A percentile compares a stretch with the other conserved stretches of the same genome.
Conservation (phyloP, 2,113 vertebrate species). For the Actenoides hombroni region DNA sequence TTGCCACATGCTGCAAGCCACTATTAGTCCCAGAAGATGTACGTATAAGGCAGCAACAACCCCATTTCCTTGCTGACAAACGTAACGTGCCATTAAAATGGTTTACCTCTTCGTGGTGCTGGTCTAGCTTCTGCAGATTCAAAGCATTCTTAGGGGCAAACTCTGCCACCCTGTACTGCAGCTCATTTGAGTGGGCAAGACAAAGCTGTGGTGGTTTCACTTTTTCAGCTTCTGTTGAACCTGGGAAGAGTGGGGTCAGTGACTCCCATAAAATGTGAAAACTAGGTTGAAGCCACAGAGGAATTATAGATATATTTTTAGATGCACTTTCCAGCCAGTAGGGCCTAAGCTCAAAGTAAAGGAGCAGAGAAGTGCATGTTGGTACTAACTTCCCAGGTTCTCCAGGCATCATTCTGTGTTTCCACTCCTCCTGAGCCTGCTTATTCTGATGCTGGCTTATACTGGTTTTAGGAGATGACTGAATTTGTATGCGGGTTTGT, state of each 20-base stretch:
- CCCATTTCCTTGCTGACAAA: not conserved
- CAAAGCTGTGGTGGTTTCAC: not conserved
- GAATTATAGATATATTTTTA: not conserved
- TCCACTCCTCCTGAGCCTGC: not conserved
- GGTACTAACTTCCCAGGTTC: not conserved
- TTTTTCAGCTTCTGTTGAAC: not conserved
- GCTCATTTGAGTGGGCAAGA: not conserved
- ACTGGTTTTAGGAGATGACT: not conserved
- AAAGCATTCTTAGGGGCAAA: not conserved
- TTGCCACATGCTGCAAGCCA: constrained; percentile 10
- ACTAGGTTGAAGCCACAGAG: not conserved
- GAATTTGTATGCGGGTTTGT: not conserved
- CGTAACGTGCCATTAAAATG: not conserved
- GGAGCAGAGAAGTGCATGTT: not conserved
- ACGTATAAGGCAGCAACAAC: not conserved
- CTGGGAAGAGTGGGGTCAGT: not conserved
- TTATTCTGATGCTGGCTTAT: not conserved
- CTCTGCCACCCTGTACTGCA: not conserved
- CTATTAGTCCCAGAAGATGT: not conserved
- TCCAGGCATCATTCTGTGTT: not conserved
- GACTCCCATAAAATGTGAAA: not conserved
- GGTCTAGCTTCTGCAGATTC: not conserved
- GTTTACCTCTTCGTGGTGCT: not conserved
- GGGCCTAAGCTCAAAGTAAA: not conserved
- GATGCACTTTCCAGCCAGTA: not conserved